Percentiles rank a stretch among this genome's conserved stretches.
Conservation (phyloP, 2,888 invertebrate genomes). For the Sphecodes monilicornis region DNA sequence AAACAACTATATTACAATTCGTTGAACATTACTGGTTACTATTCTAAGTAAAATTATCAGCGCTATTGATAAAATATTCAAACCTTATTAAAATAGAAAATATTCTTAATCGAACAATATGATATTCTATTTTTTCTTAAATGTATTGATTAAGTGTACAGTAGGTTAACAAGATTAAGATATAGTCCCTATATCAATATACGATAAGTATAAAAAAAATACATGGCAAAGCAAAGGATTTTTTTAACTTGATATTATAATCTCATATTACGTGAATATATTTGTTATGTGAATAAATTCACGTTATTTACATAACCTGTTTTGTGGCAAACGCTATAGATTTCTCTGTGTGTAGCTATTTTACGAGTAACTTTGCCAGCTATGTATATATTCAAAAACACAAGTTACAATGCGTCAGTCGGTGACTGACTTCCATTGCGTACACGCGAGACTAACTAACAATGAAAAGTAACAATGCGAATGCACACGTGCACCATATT, state of each 20-base stretch:
- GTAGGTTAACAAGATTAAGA: not conserved
- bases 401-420: not conserved
- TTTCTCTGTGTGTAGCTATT: not conserved
- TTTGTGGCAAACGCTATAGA: not conserved
- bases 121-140: not conserved
- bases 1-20: not conserved
- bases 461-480: not conserved
- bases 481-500: not conserved
- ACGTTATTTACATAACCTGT: constrained; percentile 48
- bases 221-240: not conserved
- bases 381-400: no score
- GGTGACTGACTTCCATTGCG: not conserved
- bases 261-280: not conserved
- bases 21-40: not conserved
- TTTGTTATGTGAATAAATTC: constrained; percentile 28
- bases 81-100: not conserved
- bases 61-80: not conserved
- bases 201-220: not conserved
- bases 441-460: not conserved
- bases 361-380: not conserved
- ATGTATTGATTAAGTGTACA: not conserved
- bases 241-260: not conserved
- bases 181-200: not conserved
- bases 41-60: not conserved
- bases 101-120: not conserved